Base-by-base conservation (phyloP, 2,113 vertebrate species). In the Ailuropoda melanoleuca region DNA sequence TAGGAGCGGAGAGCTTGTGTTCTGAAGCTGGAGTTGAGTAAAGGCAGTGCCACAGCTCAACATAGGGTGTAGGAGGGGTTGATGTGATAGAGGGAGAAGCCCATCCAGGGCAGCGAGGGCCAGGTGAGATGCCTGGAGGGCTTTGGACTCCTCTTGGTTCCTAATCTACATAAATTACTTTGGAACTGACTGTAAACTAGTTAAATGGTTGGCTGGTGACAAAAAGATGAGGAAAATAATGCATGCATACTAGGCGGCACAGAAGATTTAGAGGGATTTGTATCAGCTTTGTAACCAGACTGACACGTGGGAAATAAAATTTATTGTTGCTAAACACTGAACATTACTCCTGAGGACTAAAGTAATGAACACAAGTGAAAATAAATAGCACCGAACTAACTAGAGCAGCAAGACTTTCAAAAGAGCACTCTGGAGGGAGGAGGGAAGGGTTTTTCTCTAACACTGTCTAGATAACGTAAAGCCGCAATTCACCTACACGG, bases 101-200 rank as follows among this genome's bases (percentile, higher is more conserved):
- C 81, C 66, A 70, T 90, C 19, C 31, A 29, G 68, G 48, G 66
- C 29, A 82, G 80, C 17, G 7, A 90, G n/a, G 89, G 7, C 1
- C 46, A 87, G 77, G 55, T 95, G 86, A 96, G 80, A 78, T 80
- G 80, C 96, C 94, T 98, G 72, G 55, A 96, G 90, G 97, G 91
- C 88, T 97, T 89, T 95, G 90, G 95, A 95, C 92, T 24, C 80
- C 95, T 85, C 96, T 31, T 70, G 92, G 97, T 98, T 98, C 92
- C 86, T 97, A 98, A 93, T 98, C 81, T 98, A 97, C 97, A 85
- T 78, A 98, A 98, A 98, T 98, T 97, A 93, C 92, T 98, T 96
- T 91, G 94, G 62, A 98, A 97, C 82, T 93, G 88, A 97, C 93
- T 96, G 90, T 84, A 97, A 98, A 98, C 84, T 97, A 96, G 55